Evolutionary conservation across 2,113 vertebrate genomes (phyloP), one percentile per base, ranked within the genome.

Genomic region (Lepus europaeus): DNA sequence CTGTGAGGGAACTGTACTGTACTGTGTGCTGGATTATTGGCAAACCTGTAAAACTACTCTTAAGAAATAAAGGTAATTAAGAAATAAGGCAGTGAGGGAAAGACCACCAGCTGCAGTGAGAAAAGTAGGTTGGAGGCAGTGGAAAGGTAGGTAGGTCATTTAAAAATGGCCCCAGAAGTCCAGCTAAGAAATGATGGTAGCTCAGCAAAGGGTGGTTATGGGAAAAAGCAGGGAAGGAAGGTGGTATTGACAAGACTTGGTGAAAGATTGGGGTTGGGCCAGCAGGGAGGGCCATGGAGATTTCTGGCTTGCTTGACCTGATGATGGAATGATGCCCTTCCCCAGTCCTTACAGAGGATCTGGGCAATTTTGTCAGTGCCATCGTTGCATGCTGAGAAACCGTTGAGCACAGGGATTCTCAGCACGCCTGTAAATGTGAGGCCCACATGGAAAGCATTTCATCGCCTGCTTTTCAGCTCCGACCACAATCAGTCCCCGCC

Each of bases 1-100:
- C 4, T 49, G 59, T 36, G n/a, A 86, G 12, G 25, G 3, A 82
- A 49, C 20, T 31, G 1, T 45, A 16, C 31, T 31, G 39, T 68
- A 59, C 29, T 80, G 4, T 68, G 19, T 77, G 31, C 31, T 91
- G 51, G 53, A 1, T 76, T 87, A 82, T 81, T 36, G 61, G 13
- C 85, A 81, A 73, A 82, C 45, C 66, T 78, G 4, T 61, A 59
- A 90, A 78, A 95, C 23, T 94, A 31, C 78, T 90, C 25, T 79
- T 85, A 36, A 73, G 82, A 93, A 80, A 83, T 31, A 31, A 83
- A 89, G 14, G 53, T 45, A 10, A 74, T 59, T 59, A 61, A 49
- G 61, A 61, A 53, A 49, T 45, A 68, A 59, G 3, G 6, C 4
- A 11, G 25, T 69, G 3, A 56, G 12, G 17, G 45, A 29, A 70